phyloP scores from a whole-genome alignment of 2,888 invertebrate species.

The Caenorhabditis sinica region DNA sequence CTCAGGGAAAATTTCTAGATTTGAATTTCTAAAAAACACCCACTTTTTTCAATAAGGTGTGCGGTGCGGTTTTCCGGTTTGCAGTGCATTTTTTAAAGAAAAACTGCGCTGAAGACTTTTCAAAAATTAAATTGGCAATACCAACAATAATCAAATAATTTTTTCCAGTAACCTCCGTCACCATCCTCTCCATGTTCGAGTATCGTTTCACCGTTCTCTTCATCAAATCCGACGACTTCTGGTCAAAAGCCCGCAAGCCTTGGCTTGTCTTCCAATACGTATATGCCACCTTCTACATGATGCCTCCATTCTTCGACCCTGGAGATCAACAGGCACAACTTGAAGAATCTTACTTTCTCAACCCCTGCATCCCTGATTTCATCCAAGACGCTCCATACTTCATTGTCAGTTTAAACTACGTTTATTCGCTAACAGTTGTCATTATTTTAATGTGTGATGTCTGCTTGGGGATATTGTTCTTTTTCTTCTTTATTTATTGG shows the following conservation, averaged over 20 bases:
- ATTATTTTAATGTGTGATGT: background rate
- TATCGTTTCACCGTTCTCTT: conserved; percentile 36
- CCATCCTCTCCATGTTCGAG: conserved; percentile 47
- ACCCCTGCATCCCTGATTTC: conserved; percentile 24
- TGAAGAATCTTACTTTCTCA: background rate
- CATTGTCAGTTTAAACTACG: conserved; percentile 30
- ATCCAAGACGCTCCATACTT: background rate
- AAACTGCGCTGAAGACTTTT: too few relatives aligned
- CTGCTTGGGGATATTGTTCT: conserved; percentile 13
- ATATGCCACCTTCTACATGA: conserved; percentile 31
- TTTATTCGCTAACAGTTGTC: conserved; percentile 1
- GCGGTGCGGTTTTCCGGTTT: too few relatives aligned
- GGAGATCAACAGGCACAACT: conserved; percentile 7
- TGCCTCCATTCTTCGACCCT: conserved; percentile 21
- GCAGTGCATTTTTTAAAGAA: too few relatives aligned
- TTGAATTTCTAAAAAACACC: too few relatives aligned
- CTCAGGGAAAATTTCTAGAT: too few relatives aligned
- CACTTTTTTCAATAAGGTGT: too few relatives aligned
- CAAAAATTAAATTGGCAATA: too few relatives aligned
- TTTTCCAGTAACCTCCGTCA: conserved; percentile 32
- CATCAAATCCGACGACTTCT: conserved; percentile 10
- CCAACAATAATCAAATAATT: too few relatives aligned
- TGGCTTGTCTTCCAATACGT: conserved; percentile 29
- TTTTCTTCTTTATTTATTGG: conserved; percentile 22
- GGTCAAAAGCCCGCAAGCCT: conserved; percentile 14